Percentiles rank a stretch among this genome's conserved stretches.
Evolutionary conservation across 1,140 invertebrate genomes (phyloP).

Genomic region (Galendromus occidentalis): DNA sequence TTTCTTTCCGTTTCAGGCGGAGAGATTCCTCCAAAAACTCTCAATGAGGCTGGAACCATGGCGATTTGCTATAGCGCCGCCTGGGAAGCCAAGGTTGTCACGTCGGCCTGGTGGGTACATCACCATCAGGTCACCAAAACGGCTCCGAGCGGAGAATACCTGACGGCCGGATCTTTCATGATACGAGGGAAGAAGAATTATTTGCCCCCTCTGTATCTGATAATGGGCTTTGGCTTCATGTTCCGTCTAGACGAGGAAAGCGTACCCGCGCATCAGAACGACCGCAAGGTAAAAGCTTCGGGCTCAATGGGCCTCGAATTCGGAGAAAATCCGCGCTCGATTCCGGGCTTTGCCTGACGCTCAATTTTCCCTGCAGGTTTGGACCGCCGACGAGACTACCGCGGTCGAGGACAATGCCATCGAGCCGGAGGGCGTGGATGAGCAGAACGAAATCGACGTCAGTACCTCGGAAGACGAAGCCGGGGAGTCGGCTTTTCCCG

Average conservation of each 20-base stretch:
- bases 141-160: constrained; percentile 87
- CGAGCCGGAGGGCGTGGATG: constrained; percentile 20
- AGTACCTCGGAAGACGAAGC: constrained; percentile 12
- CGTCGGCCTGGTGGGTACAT: constrained; percentile 89
- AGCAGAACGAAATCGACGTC: constrained; percentile 13
- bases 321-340: neutral
- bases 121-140: constrained; percentile 79
- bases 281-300: constrained; percentile 25
- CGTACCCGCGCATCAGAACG: constrained; percentile 28
- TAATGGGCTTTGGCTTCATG: constrained; percentile 80
- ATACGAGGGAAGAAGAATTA: constrained; percentile 96
- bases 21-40: constrained; percentile 67
- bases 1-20: constrained; percentile 25
- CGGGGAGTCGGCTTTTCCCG: constrained; percentile 30
- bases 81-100: constrained; percentile 89
- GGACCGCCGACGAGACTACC: constrained; percentile 12
- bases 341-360: neutral
- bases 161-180: constrained; percentile 92
- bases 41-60: constrained; percentile 90
- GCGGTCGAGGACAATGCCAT: constrained; percentile 16
- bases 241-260: constrained; percentile 52
- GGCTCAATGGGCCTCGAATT: neutral
- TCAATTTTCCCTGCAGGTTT: neutral
- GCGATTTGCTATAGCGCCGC: constrained; percentile 89
- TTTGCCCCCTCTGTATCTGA: constrained; percentile 65